These are phyloP conservation scores for Holacanthus passer DNA, from an alignment of 2,113 vertebrate species.

Conservation along the genomic window DNA sequence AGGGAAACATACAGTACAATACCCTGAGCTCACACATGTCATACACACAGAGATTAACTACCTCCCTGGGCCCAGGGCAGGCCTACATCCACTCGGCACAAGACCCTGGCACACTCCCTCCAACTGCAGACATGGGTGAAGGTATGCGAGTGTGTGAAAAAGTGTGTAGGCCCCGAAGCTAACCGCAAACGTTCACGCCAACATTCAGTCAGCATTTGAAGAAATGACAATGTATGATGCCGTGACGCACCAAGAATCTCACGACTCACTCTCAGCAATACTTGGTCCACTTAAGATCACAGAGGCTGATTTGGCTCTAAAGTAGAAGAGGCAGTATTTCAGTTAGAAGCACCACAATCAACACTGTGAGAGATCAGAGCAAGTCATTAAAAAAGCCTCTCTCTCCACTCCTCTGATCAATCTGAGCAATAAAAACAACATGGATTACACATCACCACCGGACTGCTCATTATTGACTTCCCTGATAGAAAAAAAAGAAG, in stretches of 20 bases:
- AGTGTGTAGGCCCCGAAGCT: neutral
- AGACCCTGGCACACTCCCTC: constrained; percentile 58
- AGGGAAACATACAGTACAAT: constrained; percentile 83
- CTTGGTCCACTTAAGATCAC: neutral
- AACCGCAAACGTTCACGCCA: constrained; percentile 16
- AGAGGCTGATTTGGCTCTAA: neutral
- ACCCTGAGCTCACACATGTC: constrained; percentile 84
- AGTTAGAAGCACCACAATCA: constrained; percentile 8
- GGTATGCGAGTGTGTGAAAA: neutral
- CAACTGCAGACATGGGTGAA: constrained; percentile 28
- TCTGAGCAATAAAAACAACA: constrained; percentile 71
- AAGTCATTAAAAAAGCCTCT: constrained; percentile 39
- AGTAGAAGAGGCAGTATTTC: constrained; percentile 15
- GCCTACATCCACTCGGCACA: constrained; percentile 69
- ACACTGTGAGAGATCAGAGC: constrained; percentile 39
- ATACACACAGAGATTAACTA: constrained; percentile 83
- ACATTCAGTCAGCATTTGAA: neutral
- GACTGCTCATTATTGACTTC: constrained; percentile 63
- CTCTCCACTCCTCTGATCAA: constrained; percentile 67
- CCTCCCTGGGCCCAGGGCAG: constrained; percentile 71
- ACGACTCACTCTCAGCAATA: neutral
- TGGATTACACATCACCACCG: constrained; percentile 61
- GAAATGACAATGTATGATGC: neutral
- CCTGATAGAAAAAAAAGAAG: constrained; percentile 24
- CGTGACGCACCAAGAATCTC: neutral